Percentiles rank a stretch among this genome's conserved stretches.
Evolutionary conservation across 2,113 vertebrate genomes (phyloP).

Genomic region (Bagarius yarrelli): DNA sequence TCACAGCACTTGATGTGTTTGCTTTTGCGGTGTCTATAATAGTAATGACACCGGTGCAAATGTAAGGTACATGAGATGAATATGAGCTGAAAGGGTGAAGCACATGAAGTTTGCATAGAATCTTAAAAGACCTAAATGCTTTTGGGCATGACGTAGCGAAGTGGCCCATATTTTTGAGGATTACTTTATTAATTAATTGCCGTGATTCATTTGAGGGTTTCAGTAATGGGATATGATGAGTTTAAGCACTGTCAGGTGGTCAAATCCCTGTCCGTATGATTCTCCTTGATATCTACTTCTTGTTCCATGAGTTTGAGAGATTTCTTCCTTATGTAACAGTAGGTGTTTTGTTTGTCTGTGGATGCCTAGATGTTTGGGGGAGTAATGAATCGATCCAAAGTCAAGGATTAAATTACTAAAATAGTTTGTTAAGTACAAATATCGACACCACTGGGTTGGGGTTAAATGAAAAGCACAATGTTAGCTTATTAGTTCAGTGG

Average conservation of each 20-base stretch:
- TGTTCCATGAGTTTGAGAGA: not conserved
- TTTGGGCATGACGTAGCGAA: slow-evolving; percentile 10
- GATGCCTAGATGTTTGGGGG: too few species aligned
- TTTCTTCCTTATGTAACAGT: not conserved
- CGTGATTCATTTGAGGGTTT: slow-evolving; percentile 26
- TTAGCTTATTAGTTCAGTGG: not conserved
- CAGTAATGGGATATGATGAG: not conserved
- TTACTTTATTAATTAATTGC: slow-evolving; percentile 41
- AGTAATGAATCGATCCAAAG: not conserved
- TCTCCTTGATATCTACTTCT: not conserved
- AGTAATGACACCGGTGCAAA: slow-evolving; percentile 22
- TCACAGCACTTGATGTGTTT: slow-evolving; percentile 39
- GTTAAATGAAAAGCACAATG: not conserved
- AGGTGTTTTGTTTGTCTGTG: not conserved
- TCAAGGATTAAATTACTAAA: not conserved
- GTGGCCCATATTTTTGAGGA: slow-evolving; percentile 34
- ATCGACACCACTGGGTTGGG: not conserved
- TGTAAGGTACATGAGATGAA: not conserved
- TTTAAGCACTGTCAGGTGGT: not conserved
- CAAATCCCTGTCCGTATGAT: not conserved
- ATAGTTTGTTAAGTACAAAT: not conserved
- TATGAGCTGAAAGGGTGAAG: slow-evolving; percentile 12
- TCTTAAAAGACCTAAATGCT: slow-evolving; percentile 11
- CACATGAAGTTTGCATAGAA: slow-evolving; percentile 8
- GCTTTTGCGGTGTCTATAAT: not conserved